A percentile compares a stretch with the other conserved stretches of the same genome.
phyloP scores from a whole-genome alignment of 2,797 vertebrate species.

The Sebastes reedi region DNA sequence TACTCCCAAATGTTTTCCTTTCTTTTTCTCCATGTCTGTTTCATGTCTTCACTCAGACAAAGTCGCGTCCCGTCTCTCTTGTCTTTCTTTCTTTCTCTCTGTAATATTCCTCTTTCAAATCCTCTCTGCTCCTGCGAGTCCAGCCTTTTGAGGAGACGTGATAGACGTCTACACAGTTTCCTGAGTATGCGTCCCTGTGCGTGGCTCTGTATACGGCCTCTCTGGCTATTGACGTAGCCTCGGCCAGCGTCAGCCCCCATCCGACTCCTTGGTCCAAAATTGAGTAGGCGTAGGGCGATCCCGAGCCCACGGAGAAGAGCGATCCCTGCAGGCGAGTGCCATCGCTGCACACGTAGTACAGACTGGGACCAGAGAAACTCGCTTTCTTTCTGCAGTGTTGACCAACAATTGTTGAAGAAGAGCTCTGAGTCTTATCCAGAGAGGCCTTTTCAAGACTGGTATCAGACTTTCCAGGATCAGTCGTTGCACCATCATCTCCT shows the following conservation, averaged over 20 bases:
- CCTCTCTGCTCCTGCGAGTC: conserved; percentile 79
- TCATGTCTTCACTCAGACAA: conserved; percentile 38
- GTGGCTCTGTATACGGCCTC: conserved; percentile 86
- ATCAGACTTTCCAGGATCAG: conserved; percentile 12
- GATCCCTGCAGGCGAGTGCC: conserved; percentile 82
- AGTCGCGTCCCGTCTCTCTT: conserved; percentile 22
- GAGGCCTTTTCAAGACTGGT: not conserved
- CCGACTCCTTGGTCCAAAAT: conserved; percentile 82
- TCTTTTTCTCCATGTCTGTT: conserved; percentile 45
- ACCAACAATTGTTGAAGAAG: not conserved
- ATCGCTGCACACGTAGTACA: conserved; percentile 87
- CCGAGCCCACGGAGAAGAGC: conserved; percentile 88
- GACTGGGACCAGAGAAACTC: conserved; percentile 71
- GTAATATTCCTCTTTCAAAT: conserved; percentile 82
- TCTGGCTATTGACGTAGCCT: conserved; percentile 79
- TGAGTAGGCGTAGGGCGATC: conserved; percentile 88
- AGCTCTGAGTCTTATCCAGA: conserved; percentile 5
- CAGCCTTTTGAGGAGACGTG: conserved; percentile 83
- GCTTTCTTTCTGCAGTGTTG: not conserved
- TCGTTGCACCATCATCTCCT: conserved; percentile 44
- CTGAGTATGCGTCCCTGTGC: conserved; percentile 87
- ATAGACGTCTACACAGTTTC: conserved; percentile 87
- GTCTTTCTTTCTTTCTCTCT: conserved; percentile 47
- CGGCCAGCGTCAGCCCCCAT: conserved; percentile 76
- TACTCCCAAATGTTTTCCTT: conserved; percentile 47